A percentile compares a stretch with the other conserved stretches of the same genome.
Conservation (phyloP, 2,797 vertebrate species). For the Cynopterus sphinx region DNA sequence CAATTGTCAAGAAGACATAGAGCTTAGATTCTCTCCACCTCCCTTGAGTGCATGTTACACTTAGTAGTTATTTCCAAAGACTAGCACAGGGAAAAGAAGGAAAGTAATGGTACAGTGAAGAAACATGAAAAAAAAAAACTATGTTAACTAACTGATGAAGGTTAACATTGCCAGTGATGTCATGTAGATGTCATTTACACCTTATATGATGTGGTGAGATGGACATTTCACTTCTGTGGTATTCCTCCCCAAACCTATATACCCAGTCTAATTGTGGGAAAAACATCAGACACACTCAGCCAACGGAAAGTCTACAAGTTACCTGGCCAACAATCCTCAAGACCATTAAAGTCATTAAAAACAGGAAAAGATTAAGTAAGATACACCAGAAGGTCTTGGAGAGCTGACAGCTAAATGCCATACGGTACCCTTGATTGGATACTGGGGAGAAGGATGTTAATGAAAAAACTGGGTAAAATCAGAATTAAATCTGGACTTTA, state of each 20-base stretch:
- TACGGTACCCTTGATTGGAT: neutral
- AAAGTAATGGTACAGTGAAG: neutral
- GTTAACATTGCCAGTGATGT: neutral
- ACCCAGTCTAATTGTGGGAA: neutral
- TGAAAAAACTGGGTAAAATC: neutral
- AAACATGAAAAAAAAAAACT: neutral
- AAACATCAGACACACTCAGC: neutral
- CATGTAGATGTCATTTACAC: neutral
- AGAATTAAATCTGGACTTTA: neutral
- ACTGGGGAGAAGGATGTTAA: neutral
- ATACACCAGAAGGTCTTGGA: neutral
- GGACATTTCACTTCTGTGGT: fast-evolving
- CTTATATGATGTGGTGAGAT: neutral
- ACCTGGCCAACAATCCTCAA: neutral
- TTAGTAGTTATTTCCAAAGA: neutral
- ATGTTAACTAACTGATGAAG: neutral
- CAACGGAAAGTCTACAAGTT: neutral
- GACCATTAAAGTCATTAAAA: neutral
- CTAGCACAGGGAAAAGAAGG: neutral
- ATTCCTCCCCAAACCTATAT: neutral
- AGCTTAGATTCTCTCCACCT: neutral
- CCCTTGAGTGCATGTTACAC: neutral
- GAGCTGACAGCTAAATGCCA: neutral
- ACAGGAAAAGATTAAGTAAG: neutral
- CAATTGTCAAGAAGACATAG: neutral